Evolutionary conservation across 35 echinoderm and acorn worm species (phyloP), one percentile per base, ranked within the genome.

Genomic region (Ptychodera flava): DNA sequence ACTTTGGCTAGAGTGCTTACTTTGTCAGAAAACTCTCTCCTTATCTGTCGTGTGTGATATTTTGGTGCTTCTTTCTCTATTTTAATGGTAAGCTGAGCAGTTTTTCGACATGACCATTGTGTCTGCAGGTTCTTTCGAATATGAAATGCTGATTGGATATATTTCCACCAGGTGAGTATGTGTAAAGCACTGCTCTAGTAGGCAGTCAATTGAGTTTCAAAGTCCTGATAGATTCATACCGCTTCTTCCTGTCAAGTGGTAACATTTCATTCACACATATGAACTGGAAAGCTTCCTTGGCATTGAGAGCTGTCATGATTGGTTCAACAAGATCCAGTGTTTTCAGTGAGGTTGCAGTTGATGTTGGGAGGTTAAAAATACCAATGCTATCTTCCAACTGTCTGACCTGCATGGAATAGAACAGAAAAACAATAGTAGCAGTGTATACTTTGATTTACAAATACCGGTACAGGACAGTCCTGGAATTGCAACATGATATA

Each of bases 161-260:
- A 36, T n/a, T 16, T 83, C 82, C 82, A 83, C 82, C 37, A 27
- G 33, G 15, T 22, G 82, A 37, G 82, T 83, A 22, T 2, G 82
- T 83, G 82, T 36, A 83, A 33, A 36, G 34, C 1, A 82, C 80
- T 82, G 82, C 35, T n/a, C 37, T 83, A 36, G 34, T 27, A 28
- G 35, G 82, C 37, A 37, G 45, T 22, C 45, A 0, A 87, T 87
- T 16, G 91, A 89, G 29, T 85, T 38, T 35, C 35, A 30, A 0
- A 31, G 0, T 0, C 83, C 36, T 0, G 82, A 64, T 64, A 22
- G 6, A 64, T 22, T 64, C 45, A 64, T 64, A 64, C 6, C 45
- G 45, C 45, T 64, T 64, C 45, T 64, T 64, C 45, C 45, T 64
- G 45, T 64, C 45, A 22, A 64, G 45, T 6, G 45, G 45, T 64